Evolutionary conservation across 2,888 invertebrate genomes (phyloP).

Genomic region (Zygogramma bicolorata): DNA sequence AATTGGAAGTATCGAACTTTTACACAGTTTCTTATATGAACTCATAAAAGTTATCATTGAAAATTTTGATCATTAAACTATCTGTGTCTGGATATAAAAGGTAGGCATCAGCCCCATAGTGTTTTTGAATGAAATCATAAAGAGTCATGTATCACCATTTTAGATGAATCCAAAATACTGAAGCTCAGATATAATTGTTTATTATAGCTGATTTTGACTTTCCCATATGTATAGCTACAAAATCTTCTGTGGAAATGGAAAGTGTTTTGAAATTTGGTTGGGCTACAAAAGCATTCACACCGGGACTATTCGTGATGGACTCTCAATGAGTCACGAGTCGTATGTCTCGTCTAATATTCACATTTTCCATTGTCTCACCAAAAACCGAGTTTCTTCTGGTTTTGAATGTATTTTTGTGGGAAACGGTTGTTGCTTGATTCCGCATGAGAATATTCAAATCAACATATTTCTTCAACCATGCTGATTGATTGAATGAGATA

Average conservation of each 20-base stretch:
- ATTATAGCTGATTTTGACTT: no score
- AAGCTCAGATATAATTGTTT: background rate
- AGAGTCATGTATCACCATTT: background rate
- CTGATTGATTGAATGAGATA: constrained; percentile 3
- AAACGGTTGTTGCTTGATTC: constrained; percentile 53
- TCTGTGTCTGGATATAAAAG: background rate
- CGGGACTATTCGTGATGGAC: constrained; percentile 43
- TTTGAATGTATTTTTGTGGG: constrained; percentile 63
- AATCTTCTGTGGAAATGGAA: no score
- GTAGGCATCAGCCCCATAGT: background rate
- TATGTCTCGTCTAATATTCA: constrained; percentile 59
- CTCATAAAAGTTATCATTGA: constrained; percentile 59
- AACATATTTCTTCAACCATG: constrained; percentile 23
- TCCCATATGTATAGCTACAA: constrained; percentile 53
- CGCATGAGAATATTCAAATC: constrained; percentile 40
- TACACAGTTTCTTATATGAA: constrained; percentile 39
- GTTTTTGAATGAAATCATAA: background rate
- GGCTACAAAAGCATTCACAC: constrained; percentile 47
- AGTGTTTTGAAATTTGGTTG: constrained; percentile 58
- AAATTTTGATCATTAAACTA: constrained; percentile 51
- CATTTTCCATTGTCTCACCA: constrained; percentile 65
- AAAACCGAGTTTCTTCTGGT: constrained; percentile 62
- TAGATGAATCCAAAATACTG: background rate
- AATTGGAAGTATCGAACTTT: constrained; percentile 58
- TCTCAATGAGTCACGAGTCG: constrained; percentile 59